Conservation (phyloP, 2,797 vertebrate species). For the Rhinogobio ventralis region DNA sequence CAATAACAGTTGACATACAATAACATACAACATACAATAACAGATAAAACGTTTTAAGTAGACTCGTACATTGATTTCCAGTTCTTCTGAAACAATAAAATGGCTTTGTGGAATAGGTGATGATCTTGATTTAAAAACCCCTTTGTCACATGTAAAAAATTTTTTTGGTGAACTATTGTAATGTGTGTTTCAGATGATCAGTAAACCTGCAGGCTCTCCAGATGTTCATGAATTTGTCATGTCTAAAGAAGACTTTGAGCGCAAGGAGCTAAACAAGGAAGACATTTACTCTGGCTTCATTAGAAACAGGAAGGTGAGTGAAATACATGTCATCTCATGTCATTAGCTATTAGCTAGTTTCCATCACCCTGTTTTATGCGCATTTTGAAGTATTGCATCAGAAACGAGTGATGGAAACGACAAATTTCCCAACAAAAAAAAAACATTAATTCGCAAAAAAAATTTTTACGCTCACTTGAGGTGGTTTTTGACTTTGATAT, state of each 20-base stretch:
- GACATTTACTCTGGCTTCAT: constrained; percentile 86
- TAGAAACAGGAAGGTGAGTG: constrained; percentile 86
- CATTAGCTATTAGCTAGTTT: neutral
- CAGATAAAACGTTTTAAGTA: neutral
- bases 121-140: neutral
- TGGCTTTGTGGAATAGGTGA: neutral
- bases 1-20: too few relatives aligned
- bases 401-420: too few relatives aligned
- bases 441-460: too few relatives aligned
- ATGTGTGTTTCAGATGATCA: constrained; percentile 84
- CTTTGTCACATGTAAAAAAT: neutral
- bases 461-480: too few relatives aligned
- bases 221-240: constrained; percentile 93
- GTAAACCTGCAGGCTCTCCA: constrained; percentile 81
- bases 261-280: constrained; percentile 88
- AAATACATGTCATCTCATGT: neutral
- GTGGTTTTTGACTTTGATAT: too few relatives aligned
- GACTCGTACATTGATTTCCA: neutral
- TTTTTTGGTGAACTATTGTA: neutral
- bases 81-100: neutral
- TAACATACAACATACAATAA: too few relatives aligned
- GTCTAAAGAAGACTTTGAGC: constrained; percentile 93
- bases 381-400: too few relatives aligned
- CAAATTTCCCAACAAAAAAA: too few relatives aligned
- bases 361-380: too few relatives aligned